Base-by-base conservation (phyloP, 2,113 vertebrate genomes). In the Microcebus tavaratra region DNA sequence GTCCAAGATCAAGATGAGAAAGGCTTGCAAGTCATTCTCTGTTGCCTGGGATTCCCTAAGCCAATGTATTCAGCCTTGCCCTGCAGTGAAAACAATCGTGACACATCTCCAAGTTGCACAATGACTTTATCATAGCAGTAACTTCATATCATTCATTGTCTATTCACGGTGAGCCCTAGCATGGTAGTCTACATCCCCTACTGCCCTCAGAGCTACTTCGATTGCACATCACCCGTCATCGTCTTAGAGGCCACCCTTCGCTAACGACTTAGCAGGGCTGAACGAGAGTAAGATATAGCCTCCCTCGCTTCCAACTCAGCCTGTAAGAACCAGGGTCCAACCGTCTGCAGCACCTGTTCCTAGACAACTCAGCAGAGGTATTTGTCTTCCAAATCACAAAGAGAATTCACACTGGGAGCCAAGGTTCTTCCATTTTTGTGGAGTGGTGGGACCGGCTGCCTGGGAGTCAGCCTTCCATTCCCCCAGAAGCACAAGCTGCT, bases 311-410 rank as follows among this genome's bases (percentile, higher is more conserved):
- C 84, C 92, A 92, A 2, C 39, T n/a, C 63, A 85, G 70, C 72
- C 90, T 36, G 8, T 45, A 36, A 94, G 76, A 83, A 50, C 39
- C 25, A 42, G 42, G 78, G 34, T 70, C 63, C 78, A 12, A 8
- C 85, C 72, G 61, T 45, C 45, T 72, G 72, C 29, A 68, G 81
- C 36, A 65, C 85, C 81, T 92, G 85, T 72, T 79, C 48, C 0
- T 1, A 72, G 76, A 39, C 70, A 15, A 50, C 73, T 80, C 61
- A 39, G 75, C 2, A 8, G 42, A 92, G 50, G 39, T 70, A 34
- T 78, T 34, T 78, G 88, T 86, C 67, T 85, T 95, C 85, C 85
- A 83, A 63, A 88, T 90, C 84, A 68, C 88, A 79, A 63, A 72
- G 75, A 63, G 50, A 78, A 95, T 31, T 39, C 65, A 76, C 1